These are phyloP conservation scores for Arion vulgaris DNA, from an alignment of 1,140 invertebrate species.

Conservation along the genomic window DNA sequence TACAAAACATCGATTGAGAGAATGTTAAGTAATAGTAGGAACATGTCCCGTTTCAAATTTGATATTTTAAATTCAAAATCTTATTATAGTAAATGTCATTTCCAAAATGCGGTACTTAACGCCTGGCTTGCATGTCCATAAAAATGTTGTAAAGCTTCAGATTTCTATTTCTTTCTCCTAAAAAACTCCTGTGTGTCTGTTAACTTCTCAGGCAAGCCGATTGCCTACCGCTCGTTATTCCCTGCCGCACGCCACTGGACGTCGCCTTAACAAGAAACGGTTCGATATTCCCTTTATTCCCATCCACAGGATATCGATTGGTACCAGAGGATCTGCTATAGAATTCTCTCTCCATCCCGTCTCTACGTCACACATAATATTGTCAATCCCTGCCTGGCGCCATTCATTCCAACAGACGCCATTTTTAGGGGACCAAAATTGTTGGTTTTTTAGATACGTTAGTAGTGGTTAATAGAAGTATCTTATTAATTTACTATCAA, in stretches of 20 bases:
- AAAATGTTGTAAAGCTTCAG: too few relatives aligned
- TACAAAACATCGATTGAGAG: too few relatives aligned
- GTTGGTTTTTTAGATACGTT: not conserved
- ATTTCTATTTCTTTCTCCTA: too few relatives aligned
- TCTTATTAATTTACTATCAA: not conserved
- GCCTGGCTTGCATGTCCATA: too few relatives aligned
- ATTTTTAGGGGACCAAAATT: not conserved
- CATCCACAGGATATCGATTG: not conserved
- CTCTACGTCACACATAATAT: constrained; percentile 26
- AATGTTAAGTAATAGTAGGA: too few relatives aligned
- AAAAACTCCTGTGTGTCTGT: too few relatives aligned
- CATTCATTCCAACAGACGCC: constrained; percentile 1
- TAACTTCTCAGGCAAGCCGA: not conserved
- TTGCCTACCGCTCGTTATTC: not conserved
- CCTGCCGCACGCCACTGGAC: not conserved
- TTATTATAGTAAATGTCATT: too few relatives aligned
- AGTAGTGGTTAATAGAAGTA: not conserved
- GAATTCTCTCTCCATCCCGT: not conserved
- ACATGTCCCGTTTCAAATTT: too few relatives aligned
- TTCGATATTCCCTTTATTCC: constrained; percentile 11
- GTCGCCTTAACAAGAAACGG: not conserved
- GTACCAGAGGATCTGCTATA: not conserved
- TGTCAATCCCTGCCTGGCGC: constrained; percentile 17
- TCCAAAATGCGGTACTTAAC: too few relatives aligned
- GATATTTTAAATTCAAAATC: too few relatives aligned